Conservation (phyloP, 2,888 invertebrate genomes). For the Eudemis profundana region DNA sequence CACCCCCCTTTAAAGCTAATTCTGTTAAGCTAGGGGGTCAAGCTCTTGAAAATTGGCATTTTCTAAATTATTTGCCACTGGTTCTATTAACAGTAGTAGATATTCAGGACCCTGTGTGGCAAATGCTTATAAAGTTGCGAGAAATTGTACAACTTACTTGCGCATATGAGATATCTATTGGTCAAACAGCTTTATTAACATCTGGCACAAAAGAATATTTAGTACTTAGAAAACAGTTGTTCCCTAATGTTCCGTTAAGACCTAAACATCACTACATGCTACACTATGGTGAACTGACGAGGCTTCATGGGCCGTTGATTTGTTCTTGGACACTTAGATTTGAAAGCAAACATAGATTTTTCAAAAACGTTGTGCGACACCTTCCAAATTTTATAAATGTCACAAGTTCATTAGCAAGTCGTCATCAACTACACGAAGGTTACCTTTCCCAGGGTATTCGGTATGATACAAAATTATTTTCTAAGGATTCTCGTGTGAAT, state of each 20-base stretch:
- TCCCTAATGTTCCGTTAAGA: too few relatives aligned
- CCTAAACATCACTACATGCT: slow-evolving; percentile 4
- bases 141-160: too few relatives aligned
- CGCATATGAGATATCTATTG: too few relatives aligned
- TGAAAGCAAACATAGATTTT: slow-evolving; percentile 17
- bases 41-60: slow-evolving; percentile 18
- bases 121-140: slow-evolving; percentile 9
- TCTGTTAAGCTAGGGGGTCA: background rate
- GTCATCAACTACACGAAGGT: slow-evolving; percentile 12
- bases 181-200: too few relatives aligned
- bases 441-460: slow-evolving; percentile 13
- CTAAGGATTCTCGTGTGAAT: too few relatives aligned
- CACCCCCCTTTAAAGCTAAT: slow-evolving; percentile 4
- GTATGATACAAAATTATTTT: slow-evolving; percentile 3
- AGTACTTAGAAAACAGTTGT: too few relatives aligned
- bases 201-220: too few relatives aligned
- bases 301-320: slow-evolving; percentile 6
- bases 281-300: slow-evolving; percentile 8
- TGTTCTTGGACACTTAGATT: slow-evolving; percentile 7
- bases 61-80: slow-evolving; percentile 9
- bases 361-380: slow-evolving; percentile 6
- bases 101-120: too few relatives aligned
- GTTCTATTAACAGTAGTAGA: too few relatives aligned
- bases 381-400: slow-evolving; percentile 12
- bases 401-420: slow-evolving; percentile 4